Percentiles rank a stretch among this genome's conserved stretches.
phyloP scores from a whole-genome alignment of 2,113 vertebrate genomes.

The Theristicus caerulescens region DNA sequence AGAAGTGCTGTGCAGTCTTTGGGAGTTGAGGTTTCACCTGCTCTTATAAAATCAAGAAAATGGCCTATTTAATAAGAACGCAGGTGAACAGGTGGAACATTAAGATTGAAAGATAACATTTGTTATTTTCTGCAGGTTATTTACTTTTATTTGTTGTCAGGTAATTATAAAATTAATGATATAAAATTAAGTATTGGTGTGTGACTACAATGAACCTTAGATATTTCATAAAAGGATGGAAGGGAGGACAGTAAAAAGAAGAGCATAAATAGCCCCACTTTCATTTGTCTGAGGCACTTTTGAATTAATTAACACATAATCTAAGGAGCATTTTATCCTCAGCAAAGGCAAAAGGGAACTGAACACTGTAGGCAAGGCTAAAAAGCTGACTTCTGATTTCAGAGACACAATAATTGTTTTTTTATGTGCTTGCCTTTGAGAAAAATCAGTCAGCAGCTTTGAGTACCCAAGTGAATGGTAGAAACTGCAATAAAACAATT shows the following conservation, averaged over 20 bases:
- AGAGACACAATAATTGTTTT: neutral
- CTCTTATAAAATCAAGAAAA: neutral
- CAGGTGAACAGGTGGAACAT: neutral
- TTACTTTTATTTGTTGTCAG: neutral
- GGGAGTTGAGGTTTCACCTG: neutral
- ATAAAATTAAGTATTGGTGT: neutral
- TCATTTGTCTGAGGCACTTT: neutral
- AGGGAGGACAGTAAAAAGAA: neutral
- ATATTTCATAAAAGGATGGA: neutral
- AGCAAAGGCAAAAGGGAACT: neutral
- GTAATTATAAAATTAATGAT: neutral
- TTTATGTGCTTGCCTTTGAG: constrained; percentile 32
- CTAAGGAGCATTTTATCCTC: neutral
- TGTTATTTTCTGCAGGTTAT: neutral
- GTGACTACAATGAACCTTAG: neutral
- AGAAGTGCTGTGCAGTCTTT: neutral
- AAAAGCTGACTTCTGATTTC: constrained; percentile 50
- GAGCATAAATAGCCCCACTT: neutral
- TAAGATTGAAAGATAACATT: neutral
- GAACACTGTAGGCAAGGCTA: neutral
- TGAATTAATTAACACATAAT: neutral
- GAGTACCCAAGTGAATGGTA: neutral
- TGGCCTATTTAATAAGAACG: neutral
- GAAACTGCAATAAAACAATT: constrained; percentile 49
- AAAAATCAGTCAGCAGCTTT: constrained; percentile 47